Percentiles rank a stretch among this genome's conserved stretches.
phyloP scores from a whole-genome alignment of 2,797 vertebrate species.

The Ctenopoma kingsleyae region DNA sequence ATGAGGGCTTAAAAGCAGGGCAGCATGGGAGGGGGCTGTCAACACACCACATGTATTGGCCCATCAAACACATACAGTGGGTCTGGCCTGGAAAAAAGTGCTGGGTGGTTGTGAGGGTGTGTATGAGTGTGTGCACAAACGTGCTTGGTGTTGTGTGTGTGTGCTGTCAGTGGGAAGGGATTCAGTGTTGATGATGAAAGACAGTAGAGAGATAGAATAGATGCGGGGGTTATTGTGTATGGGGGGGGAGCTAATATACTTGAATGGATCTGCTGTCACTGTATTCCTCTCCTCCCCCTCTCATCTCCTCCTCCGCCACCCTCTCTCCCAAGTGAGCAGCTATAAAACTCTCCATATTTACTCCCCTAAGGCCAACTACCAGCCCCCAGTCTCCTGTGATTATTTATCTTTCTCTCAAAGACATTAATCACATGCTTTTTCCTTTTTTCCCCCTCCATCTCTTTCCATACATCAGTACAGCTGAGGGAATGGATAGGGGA shows the following conservation, averaged over 20 bases:
- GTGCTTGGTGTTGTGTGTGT: slow-evolving; percentile 53
- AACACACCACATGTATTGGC: slow-evolving; percentile 80
- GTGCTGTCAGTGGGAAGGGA: slow-evolving; percentile 71
- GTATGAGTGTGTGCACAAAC: slow-evolving; percentile 43
- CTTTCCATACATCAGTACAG: slow-evolving; percentile 74
- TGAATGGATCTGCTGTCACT: slow-evolving; percentile 83
- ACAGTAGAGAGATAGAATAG: slow-evolving; percentile 78
- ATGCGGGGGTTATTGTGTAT: slow-evolving; percentile 80
- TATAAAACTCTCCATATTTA: slow-evolving; percentile 87
- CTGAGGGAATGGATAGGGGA: slow-evolving; percentile 61
- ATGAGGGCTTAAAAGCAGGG: slow-evolving; percentile 83
- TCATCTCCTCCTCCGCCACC: slow-evolving; percentile 68
- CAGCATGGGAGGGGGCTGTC: slow-evolving; percentile 78
- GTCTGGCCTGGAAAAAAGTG: slow-evolving; percentile 73
- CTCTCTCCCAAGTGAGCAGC: slow-evolving; percentile 81
- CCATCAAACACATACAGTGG: slow-evolving; percentile 81
- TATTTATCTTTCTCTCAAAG: slow-evolving; percentile 86
- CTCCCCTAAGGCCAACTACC: slow-evolving; percentile 85
- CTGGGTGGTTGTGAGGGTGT: slow-evolving; percentile 62
- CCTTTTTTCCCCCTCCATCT: slow-evolving; percentile 54
- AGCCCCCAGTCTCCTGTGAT: slow-evolving; percentile 85
- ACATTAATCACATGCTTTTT: slow-evolving; percentile 82
- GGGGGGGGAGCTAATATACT: slow-evolving; percentile 80
- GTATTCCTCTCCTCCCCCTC: slow-evolving; percentile 73
- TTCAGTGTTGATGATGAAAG: slow-evolving; percentile 83